Evolutionary conservation across 2,888 invertebrate species (phyloP).

Genomic region (Patella caerulea): DNA sequence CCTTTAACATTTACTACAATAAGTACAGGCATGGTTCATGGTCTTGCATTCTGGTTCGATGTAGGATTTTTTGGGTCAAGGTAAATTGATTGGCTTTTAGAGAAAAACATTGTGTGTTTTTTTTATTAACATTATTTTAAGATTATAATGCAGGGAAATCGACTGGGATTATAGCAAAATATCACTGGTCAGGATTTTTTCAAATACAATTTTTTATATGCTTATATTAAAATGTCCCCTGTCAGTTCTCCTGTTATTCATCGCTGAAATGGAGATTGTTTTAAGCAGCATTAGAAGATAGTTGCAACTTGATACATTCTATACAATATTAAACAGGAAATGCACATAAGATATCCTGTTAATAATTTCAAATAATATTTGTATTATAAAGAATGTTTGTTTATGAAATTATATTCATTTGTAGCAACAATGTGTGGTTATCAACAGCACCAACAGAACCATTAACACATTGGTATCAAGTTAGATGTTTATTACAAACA

Average conservation of each 20-base stretch:
- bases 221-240: too few species aligned
- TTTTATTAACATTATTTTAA: too few species aligned
- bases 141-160: too few species aligned
- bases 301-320: too few species aligned
- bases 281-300: background rate
- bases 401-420: background rate
- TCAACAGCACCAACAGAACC: conserved; percentile 98
- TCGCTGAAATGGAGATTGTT: too few species aligned
- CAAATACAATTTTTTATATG: too few species aligned
- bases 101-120: too few species aligned
- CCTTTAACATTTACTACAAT: conserved; percentile 93
- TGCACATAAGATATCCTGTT: background rate
- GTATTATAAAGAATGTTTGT: background rate
- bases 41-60: conserved; percentile 99
- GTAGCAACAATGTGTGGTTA: conserved; percentile 89
- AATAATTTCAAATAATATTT: background rate
- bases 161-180: too few species aligned
- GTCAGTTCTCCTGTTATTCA: too few species aligned
- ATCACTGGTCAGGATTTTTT: too few species aligned
- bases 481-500: conserved; percentile 92
- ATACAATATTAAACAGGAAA: background rate
- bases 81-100: conserved; percentile 50
- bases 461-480: conserved; percentile 99
- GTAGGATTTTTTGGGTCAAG: conserved; percentile 89
- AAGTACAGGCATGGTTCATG: conserved; percentile 95